These are phyloP conservation scores for Tenualosa ilisha DNA, from an alignment of 2,797 vertebrate species.

Conservation along the genomic window DNA sequence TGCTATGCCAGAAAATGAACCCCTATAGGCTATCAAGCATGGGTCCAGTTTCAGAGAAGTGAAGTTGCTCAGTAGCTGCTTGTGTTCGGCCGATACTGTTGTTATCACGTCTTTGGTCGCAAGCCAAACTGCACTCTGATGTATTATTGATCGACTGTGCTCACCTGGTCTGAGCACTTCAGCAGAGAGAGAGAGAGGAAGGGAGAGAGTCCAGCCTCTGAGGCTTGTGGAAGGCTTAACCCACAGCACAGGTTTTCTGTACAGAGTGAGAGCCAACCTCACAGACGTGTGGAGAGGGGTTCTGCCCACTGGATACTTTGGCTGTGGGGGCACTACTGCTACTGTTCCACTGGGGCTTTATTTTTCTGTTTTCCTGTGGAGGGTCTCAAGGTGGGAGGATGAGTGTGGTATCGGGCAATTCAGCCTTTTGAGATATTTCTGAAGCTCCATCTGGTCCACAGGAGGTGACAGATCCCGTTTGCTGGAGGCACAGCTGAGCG, in stretches of 20 bases:
- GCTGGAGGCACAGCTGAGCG: not conserved
- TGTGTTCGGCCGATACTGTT: not conserved
- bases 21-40: not conserved
- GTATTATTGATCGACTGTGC: not conserved
- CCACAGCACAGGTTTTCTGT: not conserved
- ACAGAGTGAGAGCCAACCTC: not conserved
- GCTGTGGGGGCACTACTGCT: not conserved
- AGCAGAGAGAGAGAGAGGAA: too few species aligned
- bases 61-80: not conserved
- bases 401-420: not conserved
- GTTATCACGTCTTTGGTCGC: not conserved
- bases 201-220: not conserved
- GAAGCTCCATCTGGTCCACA: slow-evolving; percentile 13
- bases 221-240: not conserved
- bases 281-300: not conserved
- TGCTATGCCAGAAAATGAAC: not conserved
- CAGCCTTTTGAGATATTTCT: slow-evolving; percentile 18
- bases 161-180: not conserved
- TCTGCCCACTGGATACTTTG: not conserved
- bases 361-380: not conserved
- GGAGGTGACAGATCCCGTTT: not conserved
- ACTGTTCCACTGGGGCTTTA: not conserved
- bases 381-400: not conserved
- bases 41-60: not conserved
- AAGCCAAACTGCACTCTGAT: not conserved